phyloP scores from a whole-genome alignment of 1,140 invertebrate species.

The Steinernema khuongi region DNA sequence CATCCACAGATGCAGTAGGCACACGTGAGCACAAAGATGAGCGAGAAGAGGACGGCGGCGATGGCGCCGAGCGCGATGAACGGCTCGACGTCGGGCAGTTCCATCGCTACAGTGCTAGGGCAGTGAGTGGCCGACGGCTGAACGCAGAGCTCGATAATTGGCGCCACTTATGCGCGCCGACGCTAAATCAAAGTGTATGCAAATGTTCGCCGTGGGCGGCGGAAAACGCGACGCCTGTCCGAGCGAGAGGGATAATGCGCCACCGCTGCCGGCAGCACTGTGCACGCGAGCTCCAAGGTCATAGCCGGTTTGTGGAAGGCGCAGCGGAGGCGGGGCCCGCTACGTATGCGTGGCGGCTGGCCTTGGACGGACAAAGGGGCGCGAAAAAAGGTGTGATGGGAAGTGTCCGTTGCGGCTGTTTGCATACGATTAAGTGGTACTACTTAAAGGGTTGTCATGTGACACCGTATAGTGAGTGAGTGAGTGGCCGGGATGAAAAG shows the following conservation, averaged over 20 bases:
- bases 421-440: too few relatives aligned
- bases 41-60: not conserved
- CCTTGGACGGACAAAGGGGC: conserved; percentile 2
- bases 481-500: too few relatives aligned
- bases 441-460: too few relatives aligned
- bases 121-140: not conserved
- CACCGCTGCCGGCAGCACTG: too few relatives aligned
- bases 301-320: not conserved
- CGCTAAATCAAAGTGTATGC: conserved; percentile 7
- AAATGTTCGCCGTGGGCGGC: not conserved
- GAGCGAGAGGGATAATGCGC: not conserved
- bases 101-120: not conserved
- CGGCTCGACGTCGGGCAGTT: conserved; percentile 1
- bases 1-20: conserved; percentile 1
- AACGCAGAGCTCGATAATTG: not conserved
- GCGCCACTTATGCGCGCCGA: not conserved
- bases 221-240: not conserved
- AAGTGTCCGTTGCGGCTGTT: not conserved
- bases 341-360: not conserved
- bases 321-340: not conserved
- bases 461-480: too few relatives aligned
- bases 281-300: not conserved
- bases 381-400: not conserved
- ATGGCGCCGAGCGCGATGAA: not conserved
- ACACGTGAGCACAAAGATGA: not conserved